A percentile compares a stretch with the other conserved stretches of the same genome.
Evolutionary conservation across 2,888 invertebrate genomes (phyloP).

Genomic region (Brachylomia viminalis): DNA sequence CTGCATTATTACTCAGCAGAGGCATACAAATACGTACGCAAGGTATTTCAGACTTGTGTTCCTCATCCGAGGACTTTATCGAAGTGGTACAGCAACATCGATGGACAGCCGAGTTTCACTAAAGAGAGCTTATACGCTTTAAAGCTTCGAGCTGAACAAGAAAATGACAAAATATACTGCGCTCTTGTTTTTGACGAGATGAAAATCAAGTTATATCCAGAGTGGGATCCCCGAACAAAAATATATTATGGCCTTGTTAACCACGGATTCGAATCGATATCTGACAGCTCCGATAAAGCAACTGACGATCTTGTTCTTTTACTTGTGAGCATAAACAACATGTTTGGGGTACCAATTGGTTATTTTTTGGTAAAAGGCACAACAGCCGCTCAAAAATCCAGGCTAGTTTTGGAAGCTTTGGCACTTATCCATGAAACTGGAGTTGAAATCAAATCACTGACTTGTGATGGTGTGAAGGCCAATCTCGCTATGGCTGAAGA

Average conservation of each 20-base stretch:
- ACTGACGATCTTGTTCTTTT: not conserved
- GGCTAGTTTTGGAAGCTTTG: not conserved
- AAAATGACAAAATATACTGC: not conserved
- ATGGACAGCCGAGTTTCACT: slow-evolving; percentile 6
- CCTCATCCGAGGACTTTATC: slow-evolving; percentile 9
- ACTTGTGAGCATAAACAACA: slow-evolving; percentile 2
- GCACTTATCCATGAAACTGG: slow-evolving; percentile 2
- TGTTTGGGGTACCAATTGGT: not conserved
- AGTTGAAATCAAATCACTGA: not conserved
- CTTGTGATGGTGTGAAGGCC: not conserved
- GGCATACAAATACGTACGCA: not conserved
- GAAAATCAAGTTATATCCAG: not conserved
- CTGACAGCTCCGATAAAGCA: slow-evolving; percentile 5
- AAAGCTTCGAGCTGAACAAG: slow-evolving; percentile 6
- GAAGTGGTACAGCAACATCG: slow-evolving; percentile 1
- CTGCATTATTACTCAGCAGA: not conserved
- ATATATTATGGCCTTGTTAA: not conserved
- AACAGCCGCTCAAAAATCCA: slow-evolving; percentile 10
- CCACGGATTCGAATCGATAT: not conserved
- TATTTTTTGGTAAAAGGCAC: slow-evolving; percentile 12
- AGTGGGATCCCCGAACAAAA: not conserved
- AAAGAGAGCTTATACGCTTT: not conserved
- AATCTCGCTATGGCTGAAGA: not conserved
- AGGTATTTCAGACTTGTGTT: slow-evolving; percentile 13
- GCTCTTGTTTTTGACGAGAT: not conserved